Base-by-base conservation (phyloP, 2,888 invertebrate species). In the Brachypterus glaber region DNA sequence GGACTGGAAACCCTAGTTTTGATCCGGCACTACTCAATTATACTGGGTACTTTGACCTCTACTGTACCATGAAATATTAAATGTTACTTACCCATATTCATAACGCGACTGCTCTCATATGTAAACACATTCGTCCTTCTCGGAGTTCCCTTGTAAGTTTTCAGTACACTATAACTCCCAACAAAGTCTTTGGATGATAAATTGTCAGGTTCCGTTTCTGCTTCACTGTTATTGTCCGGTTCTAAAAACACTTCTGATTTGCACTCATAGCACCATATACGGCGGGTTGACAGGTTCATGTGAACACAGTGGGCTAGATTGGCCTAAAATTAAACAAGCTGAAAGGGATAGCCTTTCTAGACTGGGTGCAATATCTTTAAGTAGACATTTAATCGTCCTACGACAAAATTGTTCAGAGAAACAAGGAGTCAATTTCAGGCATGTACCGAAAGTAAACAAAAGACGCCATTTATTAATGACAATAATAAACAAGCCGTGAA, bases 181-280 rank as follows among this genome's bases (percentile, higher is more conserved):
- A 9, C 21, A 39, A 55, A 57, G 2, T 60, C 61, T 21, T 21
- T 15, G 8, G 34, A 15, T 15, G 34, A 15, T 5, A 9, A 5
- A 9, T 5, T 9, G 21, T 21, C 21, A 14, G 17, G 43, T 17
- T 53, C 56, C 12, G 45, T 46, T 27, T 62, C 61, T 34, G 54
- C 54, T 33, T 62, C 59, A 39, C 58, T 60, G 32, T 58, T 43
- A 31, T 21, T 21, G n/a, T 4, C 4, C 7, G 9, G 8, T 4
- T 67, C 68, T 45, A 70, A 66, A 56, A 79, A 79, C 1, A 92
- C 85, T 66, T 93, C 92, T 35, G 70, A 72, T 55, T 89, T 81
- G 69, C 92, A 93, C 43, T 76, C 63, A 58, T 88, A 88, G 65
- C 92, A 93, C 90, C 92, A 92, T 54, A 91, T 77, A 47, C 90